phyloP scores from a whole-genome alignment of 2,888 invertebrate genomes.

The Nudaria mundana region DNA sequence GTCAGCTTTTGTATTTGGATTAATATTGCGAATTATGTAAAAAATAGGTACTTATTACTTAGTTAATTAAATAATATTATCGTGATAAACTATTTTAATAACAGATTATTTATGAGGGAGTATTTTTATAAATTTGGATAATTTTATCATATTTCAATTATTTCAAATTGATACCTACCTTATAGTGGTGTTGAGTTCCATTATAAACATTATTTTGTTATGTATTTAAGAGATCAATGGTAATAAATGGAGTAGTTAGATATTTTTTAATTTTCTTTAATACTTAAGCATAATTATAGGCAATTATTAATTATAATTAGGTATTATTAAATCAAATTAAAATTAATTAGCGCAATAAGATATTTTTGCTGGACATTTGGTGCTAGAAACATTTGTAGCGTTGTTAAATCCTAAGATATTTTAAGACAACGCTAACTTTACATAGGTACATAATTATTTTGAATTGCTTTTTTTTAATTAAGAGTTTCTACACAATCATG shows the following conservation, averaged over 20 bases:
- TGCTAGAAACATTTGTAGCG: too few relatives aligned
- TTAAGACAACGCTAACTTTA: too few relatives aligned
- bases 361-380: conserved; percentile 54
- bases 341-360: conserved; percentile 13
- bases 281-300: too few relatives aligned
- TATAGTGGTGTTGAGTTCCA: not conserved
- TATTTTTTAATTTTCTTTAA: too few relatives aligned
- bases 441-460: conserved; percentile 11
- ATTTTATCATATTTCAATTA: not conserved
- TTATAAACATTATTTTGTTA: not conserved
- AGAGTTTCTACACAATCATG: too few relatives aligned
- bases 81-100: conserved; percentile 19
- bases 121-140: conserved; percentile 2
- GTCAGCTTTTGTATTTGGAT: too few relatives aligned
- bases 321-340: conserved; percentile 18
- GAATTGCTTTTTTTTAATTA: too few relatives aligned
- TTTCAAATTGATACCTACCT: not conserved
- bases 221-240: not conserved
- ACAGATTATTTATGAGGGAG: not conserved
- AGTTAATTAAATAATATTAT: conserved; percentile 8
- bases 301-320: conserved; percentile 22
- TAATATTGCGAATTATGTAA: too few relatives aligned
- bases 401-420: too few relatives aligned
- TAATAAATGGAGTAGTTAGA: not conserved
- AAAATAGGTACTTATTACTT: not conserved